Conservation (phyloP, 2,888 invertebrate genomes). For the Habrosyne pyritoides region DNA sequence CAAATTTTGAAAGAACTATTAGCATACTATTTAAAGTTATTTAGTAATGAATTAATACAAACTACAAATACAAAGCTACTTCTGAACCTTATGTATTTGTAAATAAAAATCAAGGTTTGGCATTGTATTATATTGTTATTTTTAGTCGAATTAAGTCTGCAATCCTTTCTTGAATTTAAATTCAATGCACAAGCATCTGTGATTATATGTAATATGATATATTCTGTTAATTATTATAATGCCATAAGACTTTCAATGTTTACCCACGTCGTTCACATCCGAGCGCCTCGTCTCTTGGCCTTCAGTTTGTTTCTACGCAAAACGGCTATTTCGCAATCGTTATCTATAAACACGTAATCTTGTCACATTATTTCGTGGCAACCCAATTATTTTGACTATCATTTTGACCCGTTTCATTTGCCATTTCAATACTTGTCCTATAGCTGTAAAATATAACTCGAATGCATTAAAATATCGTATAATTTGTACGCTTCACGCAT, state of each 20-base stretch:
- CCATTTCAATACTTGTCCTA: neutral
- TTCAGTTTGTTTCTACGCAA: constrained; percentile 5
- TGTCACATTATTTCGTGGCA: neutral
- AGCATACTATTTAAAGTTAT: no score
- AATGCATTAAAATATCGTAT: neutral
- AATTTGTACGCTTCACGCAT: neutral
- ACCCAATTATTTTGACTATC: neutral
- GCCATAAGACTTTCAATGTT: neutral
- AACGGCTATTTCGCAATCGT: neutral
- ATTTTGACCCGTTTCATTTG: neutral
- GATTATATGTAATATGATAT: no score
- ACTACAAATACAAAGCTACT: no score
- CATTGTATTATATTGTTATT: no score
- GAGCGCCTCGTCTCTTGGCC: constrained; percentile 3
- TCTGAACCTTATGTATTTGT: no score
- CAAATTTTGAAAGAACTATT: no score
- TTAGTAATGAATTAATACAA: no score
- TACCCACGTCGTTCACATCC: constrained; percentile 3
- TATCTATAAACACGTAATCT: constrained; percentile 4
- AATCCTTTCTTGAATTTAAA: neutral
- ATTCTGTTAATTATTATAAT: neutral
- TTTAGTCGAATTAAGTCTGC: no score
- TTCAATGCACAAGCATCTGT: neutral
- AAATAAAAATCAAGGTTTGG: no score
- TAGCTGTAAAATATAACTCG: neutral